Base-by-base conservation (phyloP, 2,797 vertebrate species). In the Trematomus bernacchii region DNA sequence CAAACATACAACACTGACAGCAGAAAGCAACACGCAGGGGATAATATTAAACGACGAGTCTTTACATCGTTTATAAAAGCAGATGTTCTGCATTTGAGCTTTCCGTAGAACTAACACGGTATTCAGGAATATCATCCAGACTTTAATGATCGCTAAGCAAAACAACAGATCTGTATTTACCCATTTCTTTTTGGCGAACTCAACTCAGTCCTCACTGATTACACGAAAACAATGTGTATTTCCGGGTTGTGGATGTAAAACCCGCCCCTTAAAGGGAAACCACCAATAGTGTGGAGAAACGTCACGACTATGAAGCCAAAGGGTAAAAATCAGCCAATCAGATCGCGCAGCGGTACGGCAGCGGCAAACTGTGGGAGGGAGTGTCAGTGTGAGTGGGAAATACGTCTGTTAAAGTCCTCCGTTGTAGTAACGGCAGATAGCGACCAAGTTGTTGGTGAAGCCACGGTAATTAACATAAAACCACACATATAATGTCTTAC, bases 131-230 rank as follows among this genome's bases (percentile, higher is more conserved):
- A 58, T 4, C 30, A 33, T 7, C 0, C 12, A 27, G 3, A 2
- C 15, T 14, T 9, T 0, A 11, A 58, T 18, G 10, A 16, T 33
- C n/a, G 40, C 27, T 37, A 60, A 18, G 30, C 19, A 69, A 43
- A 13, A 64, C 5, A 66, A 10, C 11, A 18, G 30, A 54, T 4
- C 85, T 84, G 89, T 94, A 95, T 90, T 95, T 94, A 96, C 95
- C 94, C 93, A 95, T 96, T 81, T 85, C 12, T 68, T 60, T 60
- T 65, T 68, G 12, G 0, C n/a, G 63, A 77, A 62, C 4, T 68
- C 58, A 44, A 3, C 10, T 6, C 50, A 23, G 23, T 55, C 43
- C 30, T n/a, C 9, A 2, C 21, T 19, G 40, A 33, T 8, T 12
- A n/a, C 3, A 71, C 18, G 50, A 71, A 78, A 82, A 82, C 83